These are phyloP conservation scores for Alexandromys fortis DNA, from an alignment of 2,113 vertebrate species.

Conservation along the genomic window DNA sequence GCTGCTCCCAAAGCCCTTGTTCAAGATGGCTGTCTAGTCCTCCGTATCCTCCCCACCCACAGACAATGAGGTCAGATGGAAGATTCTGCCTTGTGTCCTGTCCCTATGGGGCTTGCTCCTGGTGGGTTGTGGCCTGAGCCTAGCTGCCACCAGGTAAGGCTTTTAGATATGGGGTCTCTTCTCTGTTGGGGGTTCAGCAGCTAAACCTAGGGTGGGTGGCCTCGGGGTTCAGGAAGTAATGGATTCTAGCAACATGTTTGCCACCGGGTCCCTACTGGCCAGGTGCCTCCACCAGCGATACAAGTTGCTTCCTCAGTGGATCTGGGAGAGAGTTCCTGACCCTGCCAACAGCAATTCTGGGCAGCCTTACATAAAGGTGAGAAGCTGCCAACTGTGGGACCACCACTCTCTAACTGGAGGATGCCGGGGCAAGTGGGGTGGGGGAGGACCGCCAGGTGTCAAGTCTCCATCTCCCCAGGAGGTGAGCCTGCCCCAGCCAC, in stretches of 20 bases:
- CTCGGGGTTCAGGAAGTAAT: neutral
- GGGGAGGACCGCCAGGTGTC: rapidly evolving
- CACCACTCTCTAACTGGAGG: neutral
- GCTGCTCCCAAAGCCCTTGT: neutral
- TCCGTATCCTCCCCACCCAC: too few species aligned
- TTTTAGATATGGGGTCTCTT: neutral
- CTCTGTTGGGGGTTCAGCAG: neutral
- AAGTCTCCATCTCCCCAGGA: slow-evolving; percentile 44
- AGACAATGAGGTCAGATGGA: slow-evolving; percentile 61
- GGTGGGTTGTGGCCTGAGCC: slow-evolving; percentile 5
- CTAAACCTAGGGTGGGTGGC: neutral
- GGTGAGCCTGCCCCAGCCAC: neutral
- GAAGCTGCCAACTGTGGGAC: neutral
- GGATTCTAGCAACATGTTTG: neutral
- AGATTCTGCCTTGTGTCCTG: slow-evolving; percentile 42
- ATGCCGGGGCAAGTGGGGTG: too few species aligned
- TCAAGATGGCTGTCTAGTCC: neutral
- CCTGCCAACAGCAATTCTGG: slow-evolving; percentile 70
- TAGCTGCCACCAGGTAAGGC: slow-evolving; percentile 54
- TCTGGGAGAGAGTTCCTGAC: slow-evolving; percentile 79
- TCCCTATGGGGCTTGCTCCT: slow-evolving; percentile 45
- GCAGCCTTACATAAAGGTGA: slow-evolving; percentile 57
- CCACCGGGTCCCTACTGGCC: neutral
- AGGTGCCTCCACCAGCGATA: slow-evolving; percentile 60
- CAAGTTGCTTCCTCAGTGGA: slow-evolving; percentile 77